Base-by-base conservation (phyloP, 2,888 invertebrate species). In the Nycteola revayana region DNA sequence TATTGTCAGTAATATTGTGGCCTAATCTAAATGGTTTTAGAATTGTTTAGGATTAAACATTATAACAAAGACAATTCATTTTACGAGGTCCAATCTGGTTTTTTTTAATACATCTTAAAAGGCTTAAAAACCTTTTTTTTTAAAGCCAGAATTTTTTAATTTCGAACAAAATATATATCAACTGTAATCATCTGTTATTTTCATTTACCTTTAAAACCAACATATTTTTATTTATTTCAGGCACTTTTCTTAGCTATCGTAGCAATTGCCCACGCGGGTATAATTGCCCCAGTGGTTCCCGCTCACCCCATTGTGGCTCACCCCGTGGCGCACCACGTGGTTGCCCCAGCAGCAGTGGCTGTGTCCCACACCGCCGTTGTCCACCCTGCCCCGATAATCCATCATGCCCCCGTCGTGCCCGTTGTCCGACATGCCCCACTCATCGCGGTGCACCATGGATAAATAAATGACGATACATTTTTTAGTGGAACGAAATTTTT, bases 381-480 rank as follows among this genome's bases (percentile, higher is more conserved):
- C 14, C 86, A 82, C 41, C 63, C 71, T 0, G 68, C 67, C 9
- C 73, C 67, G 0, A 52, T 68, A 1, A 59, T 68, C 14, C 60
- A 61, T 31, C 42, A 53, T 2, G 60, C 69, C n/a, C 73, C 66
- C 1, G 36, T 77, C 0, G 66, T 78, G 0, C 79, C 80, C 2
- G 49, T 83, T 0, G 75, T 83, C 1, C 62, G 72, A 25, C 77
- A 77, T 28, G 71, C 81, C 0, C 81, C 82, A 0, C 36, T 81
- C 9, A 68, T 82, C 1, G 60, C 79, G 0, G 79, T 86, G 0
- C 87, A 86, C 55, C 83, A 86, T 66, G n/a, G n/a, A n/a, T n/a
- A n/a, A n/a, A n/a, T n/a, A n/a, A n/a, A n/a, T n/a, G n/a, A n/a
- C n/a, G n/a, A n/a, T n/a, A n/a, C n/a, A n/a, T n/a, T n/a, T n/a